Conservation (phyloP, 2,113 vertebrate genomes). For the Merops nubicus region DNA sequence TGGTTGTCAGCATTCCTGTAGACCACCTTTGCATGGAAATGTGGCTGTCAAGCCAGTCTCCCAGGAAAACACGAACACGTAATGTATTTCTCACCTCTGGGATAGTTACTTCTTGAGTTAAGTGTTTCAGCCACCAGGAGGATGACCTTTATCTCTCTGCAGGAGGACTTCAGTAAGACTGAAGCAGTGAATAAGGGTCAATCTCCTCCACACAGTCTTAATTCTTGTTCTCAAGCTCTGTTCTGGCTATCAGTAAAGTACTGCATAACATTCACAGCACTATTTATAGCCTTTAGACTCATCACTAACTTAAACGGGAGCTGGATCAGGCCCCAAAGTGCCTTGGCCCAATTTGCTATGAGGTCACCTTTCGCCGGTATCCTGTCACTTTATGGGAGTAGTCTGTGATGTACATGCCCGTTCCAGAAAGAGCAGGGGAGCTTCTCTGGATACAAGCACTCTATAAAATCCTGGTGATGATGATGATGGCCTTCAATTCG, state of each 20-base stretch:
- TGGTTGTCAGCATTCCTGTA: background rate
- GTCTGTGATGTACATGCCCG: background rate
- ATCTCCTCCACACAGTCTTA: background rate
- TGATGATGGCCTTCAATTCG: background rate
- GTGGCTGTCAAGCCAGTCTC: background rate
- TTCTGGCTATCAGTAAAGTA: slow-evolving; percentile 43
- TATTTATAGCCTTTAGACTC: slow-evolving; percentile 61
- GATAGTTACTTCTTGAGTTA: background rate
- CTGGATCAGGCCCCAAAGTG: slow-evolving; percentile 70
- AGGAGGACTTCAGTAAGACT: background rate
- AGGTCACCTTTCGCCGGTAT: slow-evolving; percentile 40
- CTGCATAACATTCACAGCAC: slow-evolving; percentile 36
- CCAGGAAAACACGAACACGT: background rate
- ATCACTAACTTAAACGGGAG: slow-evolving; percentile 47
- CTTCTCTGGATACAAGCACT: background rate
- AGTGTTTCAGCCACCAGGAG: background rate
- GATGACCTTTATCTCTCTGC: background rate
- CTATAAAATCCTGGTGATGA: background rate
- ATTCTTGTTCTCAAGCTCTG: background rate
- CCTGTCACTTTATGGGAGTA: background rate
- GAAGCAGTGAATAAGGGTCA: background rate
- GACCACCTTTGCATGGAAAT: background rate
- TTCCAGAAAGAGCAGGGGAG: slow-evolving; percentile 7
- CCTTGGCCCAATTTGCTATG: slow-evolving; percentile 61
- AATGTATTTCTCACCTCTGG: background rate